A percentile compares a stretch with the other conserved stretches of the same genome.
These are phyloP conservation scores for Altica lythri DNA, from an alignment of 2,888 invertebrate species.

Conservation along the genomic window DNA sequence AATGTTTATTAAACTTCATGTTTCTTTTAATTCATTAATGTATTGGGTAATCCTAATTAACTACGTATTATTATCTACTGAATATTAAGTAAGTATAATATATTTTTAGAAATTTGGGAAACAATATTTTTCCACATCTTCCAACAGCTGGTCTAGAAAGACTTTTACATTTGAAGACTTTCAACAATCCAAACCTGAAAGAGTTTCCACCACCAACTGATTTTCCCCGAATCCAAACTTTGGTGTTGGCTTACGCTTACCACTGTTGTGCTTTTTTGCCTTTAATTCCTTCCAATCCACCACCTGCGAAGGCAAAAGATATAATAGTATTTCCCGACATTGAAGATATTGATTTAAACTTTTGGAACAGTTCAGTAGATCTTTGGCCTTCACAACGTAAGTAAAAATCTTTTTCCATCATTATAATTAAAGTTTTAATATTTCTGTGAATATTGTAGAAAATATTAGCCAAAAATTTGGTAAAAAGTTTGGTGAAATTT, in stretches of 20 bases:
- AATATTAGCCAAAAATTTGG: slow-evolving; percentile 76
- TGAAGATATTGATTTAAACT: slow-evolving; percentile 71
- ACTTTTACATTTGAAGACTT: slow-evolving; percentile 84
- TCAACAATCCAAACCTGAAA: slow-evolving; percentile 85
- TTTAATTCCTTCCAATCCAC: slow-evolving; percentile 62
- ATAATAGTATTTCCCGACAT: slow-evolving; percentile 73
- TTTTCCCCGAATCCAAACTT: slow-evolving; percentile 83
- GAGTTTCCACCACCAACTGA: slow-evolving; percentile 86
- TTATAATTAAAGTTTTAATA: neutral
- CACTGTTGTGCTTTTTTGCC: slow-evolving; percentile 92
- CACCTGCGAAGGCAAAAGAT: slow-evolving; percentile 64
- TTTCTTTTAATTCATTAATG: no score
- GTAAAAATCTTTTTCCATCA: slow-evolving; percentile 47
- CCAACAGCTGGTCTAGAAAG: slow-evolving; percentile 82
- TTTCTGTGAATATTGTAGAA: slow-evolving; percentile 59
- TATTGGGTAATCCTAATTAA: no score
- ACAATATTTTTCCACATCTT: slow-evolving; percentile 82
- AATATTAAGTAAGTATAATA: neutral
- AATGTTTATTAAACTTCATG: no score
- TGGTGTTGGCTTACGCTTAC: slow-evolving; percentile 91
- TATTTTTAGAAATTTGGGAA: slow-evolving; percentile 78
- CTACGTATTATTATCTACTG: neutral
- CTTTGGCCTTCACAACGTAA: slow-evolving; percentile 83
- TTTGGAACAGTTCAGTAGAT: slow-evolving; percentile 82
- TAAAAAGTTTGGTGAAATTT: slow-evolving; percentile 70